These are phyloP conservation scores for Crypturellus undulatus DNA, from an alignment of 2,113 vertebrate genomes.

Conservation along the genomic window DNA sequence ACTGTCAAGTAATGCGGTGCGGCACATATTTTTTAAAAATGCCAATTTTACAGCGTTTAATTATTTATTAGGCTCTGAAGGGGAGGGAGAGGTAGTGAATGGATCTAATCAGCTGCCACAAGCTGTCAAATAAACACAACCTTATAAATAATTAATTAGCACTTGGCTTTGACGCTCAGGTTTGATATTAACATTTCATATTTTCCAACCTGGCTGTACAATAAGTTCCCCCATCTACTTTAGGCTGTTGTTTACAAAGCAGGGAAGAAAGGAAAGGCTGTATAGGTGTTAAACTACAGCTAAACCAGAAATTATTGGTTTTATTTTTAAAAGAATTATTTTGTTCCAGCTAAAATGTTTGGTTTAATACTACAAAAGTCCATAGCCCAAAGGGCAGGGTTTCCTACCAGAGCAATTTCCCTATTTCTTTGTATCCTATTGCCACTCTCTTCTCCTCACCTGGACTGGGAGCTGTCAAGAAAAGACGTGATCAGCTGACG, in stretches of 20 bases:
- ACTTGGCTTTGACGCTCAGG: conserved; percentile 76
- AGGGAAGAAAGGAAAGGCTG: neutral
- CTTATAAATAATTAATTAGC: conserved; percentile 82
- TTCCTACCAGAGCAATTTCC: neutral
- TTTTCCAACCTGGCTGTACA: conserved; percentile 45
- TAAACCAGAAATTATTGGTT: neutral
- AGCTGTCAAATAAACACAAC: conserved; percentile 84
- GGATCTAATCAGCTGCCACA: conserved; percentile 82
- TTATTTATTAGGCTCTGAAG: conserved; percentile 81
- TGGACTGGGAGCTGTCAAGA: conserved; percentile 96
- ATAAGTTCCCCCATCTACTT: conserved; percentile 43
- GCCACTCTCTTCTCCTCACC: conserved; percentile 75
- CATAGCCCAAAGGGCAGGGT: neutral
- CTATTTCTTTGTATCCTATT: neutral
- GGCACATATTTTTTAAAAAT: conserved; percentile 67
- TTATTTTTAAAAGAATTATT: neutral
- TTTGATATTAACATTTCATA: conserved; percentile 78
- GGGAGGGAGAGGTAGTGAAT: conserved; percentile 67
- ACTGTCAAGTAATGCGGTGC: conserved; percentile 34
- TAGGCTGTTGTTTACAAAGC: conserved; percentile 3
- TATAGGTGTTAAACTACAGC: neutral
- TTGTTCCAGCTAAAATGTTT: neutral
- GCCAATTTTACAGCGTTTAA: conserved; percentile 77
- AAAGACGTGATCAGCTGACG: conserved; percentile 93
- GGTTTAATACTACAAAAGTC: neutral